Conservation (phyloP, 2,888 invertebrate species). For the Diabrotica balteata region DNA sequence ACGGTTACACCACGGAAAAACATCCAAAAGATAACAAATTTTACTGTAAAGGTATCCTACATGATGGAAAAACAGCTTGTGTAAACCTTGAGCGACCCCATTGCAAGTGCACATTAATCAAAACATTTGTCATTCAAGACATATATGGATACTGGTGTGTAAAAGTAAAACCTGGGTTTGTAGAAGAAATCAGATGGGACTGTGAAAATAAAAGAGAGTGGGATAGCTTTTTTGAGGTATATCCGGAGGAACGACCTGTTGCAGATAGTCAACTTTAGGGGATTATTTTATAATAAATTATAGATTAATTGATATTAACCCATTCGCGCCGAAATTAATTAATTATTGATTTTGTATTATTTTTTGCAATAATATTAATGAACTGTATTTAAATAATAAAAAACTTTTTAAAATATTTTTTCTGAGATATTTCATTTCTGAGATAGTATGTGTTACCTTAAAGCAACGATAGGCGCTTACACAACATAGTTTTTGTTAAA, state of each 20-base stretch:
- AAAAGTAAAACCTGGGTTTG: conserved; percentile 28
- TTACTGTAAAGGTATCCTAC: conserved; percentile 19
- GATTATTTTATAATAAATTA: not conserved
- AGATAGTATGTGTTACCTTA: no score
- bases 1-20: conserved; percentile 4
- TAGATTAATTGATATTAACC: not conserved
- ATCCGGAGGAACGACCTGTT: conserved; percentile 34
- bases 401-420: no score
- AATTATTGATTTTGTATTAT: no score
- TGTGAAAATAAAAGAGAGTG: conserved; percentile 44
- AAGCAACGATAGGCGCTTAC: no score
- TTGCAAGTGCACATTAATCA: conserved; percentile 17
- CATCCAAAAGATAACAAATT: conserved; percentile 11
- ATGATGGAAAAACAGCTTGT: conserved; percentile 18
- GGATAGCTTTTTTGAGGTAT: conserved; percentile 36
- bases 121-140: conserved; percentile 21
- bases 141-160: conserved; percentile 37
- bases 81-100: conserved; percentile 16
- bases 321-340: no score
- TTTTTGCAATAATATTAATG: no score
- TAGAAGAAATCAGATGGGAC: conserved; percentile 37
- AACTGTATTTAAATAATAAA: no score
- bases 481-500: no score
- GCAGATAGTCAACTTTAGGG: conserved; percentile 15
- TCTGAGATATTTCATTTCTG: no score